Base-by-base conservation (phyloP, 2,888 invertebrate species). In the Hesperia comma region DNA sequence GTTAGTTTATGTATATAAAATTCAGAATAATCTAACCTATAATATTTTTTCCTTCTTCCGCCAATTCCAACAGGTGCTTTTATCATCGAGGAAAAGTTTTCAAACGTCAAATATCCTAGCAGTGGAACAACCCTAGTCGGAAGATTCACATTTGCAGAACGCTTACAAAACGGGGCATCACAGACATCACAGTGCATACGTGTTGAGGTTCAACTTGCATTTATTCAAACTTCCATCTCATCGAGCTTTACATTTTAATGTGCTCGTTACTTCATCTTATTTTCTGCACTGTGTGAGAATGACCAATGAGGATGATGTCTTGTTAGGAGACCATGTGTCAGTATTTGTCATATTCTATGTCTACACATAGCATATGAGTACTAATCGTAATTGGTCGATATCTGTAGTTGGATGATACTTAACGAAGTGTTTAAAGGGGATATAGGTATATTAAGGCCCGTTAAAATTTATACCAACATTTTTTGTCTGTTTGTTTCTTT, bases 221-320 rank as follows among this genome's bases (percentile, higher is more conserved):
- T 63, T 63, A 63, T 63, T 63, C 62, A 63, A 32, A 63, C 53
- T 55, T 74, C 70, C 68, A 67, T 69, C 70, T 60, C 56, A 58
- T 51, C 54, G 41, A 51, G 63, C 71, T 73, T 74, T 73, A 71
- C 72, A 71, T 75, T 76, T 75, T 77, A 73, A 77, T 74, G 43
- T 41, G 32, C 60, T 60, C 21, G 32, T 46, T 46, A 58, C 43
- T 60, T 15, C 43, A 46, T 60, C 60, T 60, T 49, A 60, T 46
- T 60, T 21, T 60, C 17, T 60, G 32, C 7, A 46, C 17, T 1
- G 26, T n/a, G 26, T 46, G 15, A n/a, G 60, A 49, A 46, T 49
- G 46, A 46, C 46, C 60, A 53, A 32, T 53, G 32, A 6, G 51
- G 6, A n/a, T 21, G 6, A n/a, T 21, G 12, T 51, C 21, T 21